A percentile compares a stretch with the other conserved stretches of the same genome.
phyloP scores from a whole-genome alignment of 2,888 invertebrate genomes.

The Apeira syringaria region DNA sequence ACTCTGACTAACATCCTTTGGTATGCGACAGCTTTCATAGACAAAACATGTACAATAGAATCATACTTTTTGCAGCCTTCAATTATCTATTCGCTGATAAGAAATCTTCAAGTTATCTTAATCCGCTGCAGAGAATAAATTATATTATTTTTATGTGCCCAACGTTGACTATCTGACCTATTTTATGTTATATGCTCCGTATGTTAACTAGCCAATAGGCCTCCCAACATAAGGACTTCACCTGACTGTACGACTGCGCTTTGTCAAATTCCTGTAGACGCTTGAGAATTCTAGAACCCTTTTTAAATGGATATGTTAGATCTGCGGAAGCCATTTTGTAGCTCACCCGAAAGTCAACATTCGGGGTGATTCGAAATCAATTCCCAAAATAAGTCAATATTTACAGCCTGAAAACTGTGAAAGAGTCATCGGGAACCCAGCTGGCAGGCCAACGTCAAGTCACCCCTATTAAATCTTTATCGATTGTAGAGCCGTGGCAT shows the following conservation, averaged over 20 bases:
- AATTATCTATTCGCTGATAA: no score
- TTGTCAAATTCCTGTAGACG: slow-evolving; percentile 5
- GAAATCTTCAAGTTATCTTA: no score
- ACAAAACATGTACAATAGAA: no score
- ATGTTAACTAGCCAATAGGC: slow-evolving; percentile 18
- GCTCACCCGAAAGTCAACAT: slow-evolving; percentile 7
- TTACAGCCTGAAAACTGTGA: slow-evolving; percentile 15
- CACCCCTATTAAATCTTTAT: slow-evolving; percentile 63
- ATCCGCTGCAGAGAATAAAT: neutral
- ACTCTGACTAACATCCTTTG: no score
- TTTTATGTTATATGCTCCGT: no score
- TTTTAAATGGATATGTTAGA: slow-evolving; percentile 3
- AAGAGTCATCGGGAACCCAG: slow-evolving; percentile 14
- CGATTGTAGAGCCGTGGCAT: slow-evolving; percentile 66
- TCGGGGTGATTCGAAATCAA: slow-evolving; percentile 4
- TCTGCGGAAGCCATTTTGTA: slow-evolving; percentile 13
- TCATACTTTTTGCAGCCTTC: no score
- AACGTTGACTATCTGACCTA: no score
- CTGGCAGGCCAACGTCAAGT: slow-evolving; percentile 37
- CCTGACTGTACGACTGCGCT: slow-evolving; percentile 11
- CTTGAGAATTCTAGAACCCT: slow-evolving; percentile 6
- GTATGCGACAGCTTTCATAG: no score
- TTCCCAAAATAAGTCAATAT: slow-evolving; percentile 17
- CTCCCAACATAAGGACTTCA: neutral
- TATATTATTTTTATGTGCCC: no score